Percentiles rank a stretch among this genome's conserved stretches.
These are phyloP conservation scores for Poeciliopsis paucimaculata DNA, from an alignment of 2,797 vertebrate species.

Conservation along the genomic window DNA sequence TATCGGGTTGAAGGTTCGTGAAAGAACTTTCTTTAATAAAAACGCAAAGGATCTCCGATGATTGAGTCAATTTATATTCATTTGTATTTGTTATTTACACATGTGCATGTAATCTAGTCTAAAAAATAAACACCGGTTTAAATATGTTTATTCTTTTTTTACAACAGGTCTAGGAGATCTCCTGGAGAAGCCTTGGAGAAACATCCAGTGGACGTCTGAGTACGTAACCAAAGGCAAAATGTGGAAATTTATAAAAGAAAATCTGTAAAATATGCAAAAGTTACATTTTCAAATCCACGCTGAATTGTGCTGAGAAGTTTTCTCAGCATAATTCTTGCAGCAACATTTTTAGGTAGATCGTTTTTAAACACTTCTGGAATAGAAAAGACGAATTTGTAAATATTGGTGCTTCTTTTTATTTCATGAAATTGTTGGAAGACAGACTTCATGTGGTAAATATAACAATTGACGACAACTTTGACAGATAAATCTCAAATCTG, in stretches of 20 bases:
- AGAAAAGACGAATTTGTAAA: background rate
- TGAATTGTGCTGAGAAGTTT: background rate
- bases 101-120: background rate
- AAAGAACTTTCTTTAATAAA: background rate
- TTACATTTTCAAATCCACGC: background rate
- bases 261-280: background rate
- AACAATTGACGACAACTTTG: background rate
- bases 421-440: background rate
- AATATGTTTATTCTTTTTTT: background rate
- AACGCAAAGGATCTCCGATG: background rate
- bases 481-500: too few relatives aligned
- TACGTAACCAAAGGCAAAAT: slow-evolving; percentile 19
- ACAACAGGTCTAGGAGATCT: slow-evolving; percentile 57
- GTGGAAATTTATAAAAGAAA: background rate
- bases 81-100: background rate
- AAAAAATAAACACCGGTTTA: background rate
- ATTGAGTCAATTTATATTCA: background rate
- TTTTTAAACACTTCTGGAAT: background rate
- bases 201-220: slow-evolving; percentile 57
- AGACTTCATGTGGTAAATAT: background rate
- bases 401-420: background rate
- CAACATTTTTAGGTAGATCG: background rate
- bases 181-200: slow-evolving; percentile 73
- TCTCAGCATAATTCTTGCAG: background rate
- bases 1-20: slow-evolving; percentile 70